A percentile compares a stretch with the other conserved stretches of the same genome.
Conservation (phyloP, 2,888 invertebrate genomes). For the Lagria hirta region DNA sequence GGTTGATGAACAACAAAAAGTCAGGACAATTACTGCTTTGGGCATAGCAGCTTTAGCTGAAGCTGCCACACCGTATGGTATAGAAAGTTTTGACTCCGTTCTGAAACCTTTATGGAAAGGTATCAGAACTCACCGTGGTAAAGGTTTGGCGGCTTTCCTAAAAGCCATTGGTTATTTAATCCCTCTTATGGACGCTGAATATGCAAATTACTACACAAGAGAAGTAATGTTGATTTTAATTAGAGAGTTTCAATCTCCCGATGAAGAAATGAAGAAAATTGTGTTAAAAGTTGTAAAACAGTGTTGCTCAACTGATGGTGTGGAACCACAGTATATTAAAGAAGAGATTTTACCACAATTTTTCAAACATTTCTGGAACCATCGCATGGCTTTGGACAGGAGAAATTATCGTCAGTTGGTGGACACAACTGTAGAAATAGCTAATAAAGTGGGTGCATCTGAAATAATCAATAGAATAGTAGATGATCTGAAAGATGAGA, state of each 20-base stretch:
- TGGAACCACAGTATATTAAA: constrained; percentile 98
- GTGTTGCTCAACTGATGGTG: constrained; percentile 99
- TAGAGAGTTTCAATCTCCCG: constrained; percentile 98
- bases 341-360: constrained; percentile 98
- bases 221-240: constrained; percentile 99
- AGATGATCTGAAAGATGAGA: constrained; percentile 98
- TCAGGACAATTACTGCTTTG: constrained; percentile 96
- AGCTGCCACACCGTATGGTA: constrained; percentile 99
- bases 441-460: constrained; percentile 99
- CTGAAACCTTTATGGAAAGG: constrained; percentile 99
- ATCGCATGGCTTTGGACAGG: constrained; percentile 97
- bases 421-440: constrained; percentile 99
- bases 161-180: constrained; percentile 99
- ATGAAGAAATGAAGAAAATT: constrained; percentile 99
- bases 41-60: constrained; percentile 98
- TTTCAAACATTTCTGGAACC: constrained; percentile 99
- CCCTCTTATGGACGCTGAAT: constrained; percentile 99
- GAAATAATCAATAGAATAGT: constrained; percentile 99
- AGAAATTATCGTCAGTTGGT: constrained; percentile 97
- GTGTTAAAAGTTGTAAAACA: constrained; percentile 99
- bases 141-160: constrained; percentile 97
- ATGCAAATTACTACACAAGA: constrained; percentile 98
- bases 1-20: constrained; percentile 99
- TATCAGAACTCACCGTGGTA: constrained; percentile 85
- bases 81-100: constrained; percentile 99